These are phyloP conservation scores for Arrhamphus sclerolepis DNA, from an alignment of 2,797 vertebrate genomes.

Conservation along the genomic window DNA sequence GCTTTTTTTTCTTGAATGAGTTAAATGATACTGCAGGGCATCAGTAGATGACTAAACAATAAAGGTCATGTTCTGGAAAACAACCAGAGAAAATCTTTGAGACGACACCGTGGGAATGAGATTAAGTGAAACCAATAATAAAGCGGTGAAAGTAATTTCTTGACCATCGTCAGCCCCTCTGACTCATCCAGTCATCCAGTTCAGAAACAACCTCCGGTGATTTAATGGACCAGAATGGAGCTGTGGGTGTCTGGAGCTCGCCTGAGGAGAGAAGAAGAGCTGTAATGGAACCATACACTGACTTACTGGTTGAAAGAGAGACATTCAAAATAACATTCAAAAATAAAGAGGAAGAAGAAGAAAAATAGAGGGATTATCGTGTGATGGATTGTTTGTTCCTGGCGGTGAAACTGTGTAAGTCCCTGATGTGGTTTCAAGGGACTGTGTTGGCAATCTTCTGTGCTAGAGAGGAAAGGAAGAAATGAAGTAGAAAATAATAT, in stretches of 20 bases:
- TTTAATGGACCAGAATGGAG: constrained; percentile 55
- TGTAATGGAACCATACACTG: constrained; percentile 49
- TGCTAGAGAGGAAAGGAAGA: neutral
- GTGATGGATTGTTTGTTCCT: constrained; percentile 7
- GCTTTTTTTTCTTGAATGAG: too few species aligned
- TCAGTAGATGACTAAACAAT: too few species aligned
- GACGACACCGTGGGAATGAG: too few species aligned
- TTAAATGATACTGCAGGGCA: too few species aligned
- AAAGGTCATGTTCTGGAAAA: too few species aligned
- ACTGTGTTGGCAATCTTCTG: constrained; percentile 27
- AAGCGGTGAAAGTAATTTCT: neutral
- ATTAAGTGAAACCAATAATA: too few species aligned
- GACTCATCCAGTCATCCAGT: constrained; percentile 23
- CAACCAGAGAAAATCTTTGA: too few species aligned
- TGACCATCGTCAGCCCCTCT: neutral
- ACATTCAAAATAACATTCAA: too few species aligned
- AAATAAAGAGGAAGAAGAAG: too few species aligned
- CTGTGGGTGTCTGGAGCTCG: constrained; percentile 40
- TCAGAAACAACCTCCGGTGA: constrained; percentile 41
- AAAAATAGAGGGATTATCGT: constrained; percentile 46
- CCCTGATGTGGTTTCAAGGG: constrained; percentile 23
- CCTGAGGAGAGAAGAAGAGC: constrained; percentile 45
- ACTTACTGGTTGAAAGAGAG: constrained; percentile 26
- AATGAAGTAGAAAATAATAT: neutral
- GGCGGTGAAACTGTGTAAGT: constrained; percentile 24